Evolutionary conservation across 2,888 invertebrate species (phyloP), one percentile per base, ranked within the genome.

Genomic region (Volucella bombylans): DNA sequence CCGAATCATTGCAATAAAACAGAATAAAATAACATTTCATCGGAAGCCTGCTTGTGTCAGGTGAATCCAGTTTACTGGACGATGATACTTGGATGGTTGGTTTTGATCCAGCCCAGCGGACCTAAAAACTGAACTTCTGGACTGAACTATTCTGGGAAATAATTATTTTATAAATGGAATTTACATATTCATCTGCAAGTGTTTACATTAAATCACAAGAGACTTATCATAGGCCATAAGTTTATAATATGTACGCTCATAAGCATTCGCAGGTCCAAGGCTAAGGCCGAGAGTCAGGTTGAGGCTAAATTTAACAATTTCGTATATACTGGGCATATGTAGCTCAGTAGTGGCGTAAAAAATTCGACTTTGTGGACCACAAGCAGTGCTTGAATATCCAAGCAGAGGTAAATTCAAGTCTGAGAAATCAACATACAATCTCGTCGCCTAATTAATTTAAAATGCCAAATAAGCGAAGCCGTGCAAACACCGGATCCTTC

Each of bases 41-140:
- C 74, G 80, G 74, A 80, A 76, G 80, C 54, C 80, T 83, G 83
- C 69, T 76, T 80, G 74, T 83, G 83, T 80, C 83, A 83, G 83
- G 74, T 83, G 65, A 49, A 83, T 68, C 74, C 62, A 14, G 71
- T 57, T 82, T 43, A 50, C 57, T 54, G 62, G 72, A 72, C 77
- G 45, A 55, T 52, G 49, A 14, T 61, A 43, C 43, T 61, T 61
- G 41, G 14, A 49, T 31, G 43, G 72, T 52, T 62, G 62, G 61
- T 45, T 41, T 18, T n/a, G 57, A 43, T 12, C 14, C 49, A 50
- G n/a, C 49, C 8, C 49, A 12, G 12, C 43, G 39, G 2, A 49
- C 23, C 65, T 64, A 72, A 49, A 55, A 67, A 49, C 49, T 31
- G 49, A 69, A 57, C 67, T 64, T 64, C 73, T 23, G 18, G 2